Percentiles rank a stretch among this genome's conserved stretches.
Evolutionary conservation across 2,888 invertebrate genomes (phyloP).

Genomic region (Periphyllus acericola): DNA sequence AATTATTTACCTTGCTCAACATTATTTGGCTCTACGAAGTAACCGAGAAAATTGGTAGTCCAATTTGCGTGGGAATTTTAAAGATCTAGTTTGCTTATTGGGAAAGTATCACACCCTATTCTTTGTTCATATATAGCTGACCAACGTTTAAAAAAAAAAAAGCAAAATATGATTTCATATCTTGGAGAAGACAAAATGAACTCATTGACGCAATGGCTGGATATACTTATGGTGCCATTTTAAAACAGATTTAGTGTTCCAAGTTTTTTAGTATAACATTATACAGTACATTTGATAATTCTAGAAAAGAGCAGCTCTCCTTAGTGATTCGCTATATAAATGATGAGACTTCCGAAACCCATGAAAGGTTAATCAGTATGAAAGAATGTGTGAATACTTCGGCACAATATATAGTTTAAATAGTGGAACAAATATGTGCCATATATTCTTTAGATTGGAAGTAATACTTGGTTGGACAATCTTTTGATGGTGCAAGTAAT

Average conservation of each 20-base stretch:
- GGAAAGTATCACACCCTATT: neutral
- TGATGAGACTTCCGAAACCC: neutral
- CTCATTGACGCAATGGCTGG: too few relatives aligned
- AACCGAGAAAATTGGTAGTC: neutral
- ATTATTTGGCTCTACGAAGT: neutral
- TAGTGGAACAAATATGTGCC: neutral
- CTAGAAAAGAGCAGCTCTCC: constrained; percentile 3
- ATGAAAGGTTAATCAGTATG: neutral
- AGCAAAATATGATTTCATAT: neutral
- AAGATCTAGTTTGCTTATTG: neutral
- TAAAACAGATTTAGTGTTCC: constrained; percentile 2
- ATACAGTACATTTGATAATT: constrained; percentile 2
- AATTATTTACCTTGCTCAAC: constrained; percentile 4
- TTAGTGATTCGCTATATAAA: neutral
- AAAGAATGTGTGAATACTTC: neutral
- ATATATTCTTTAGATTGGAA: neutral
- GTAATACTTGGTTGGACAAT: neutral
- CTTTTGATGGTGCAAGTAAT: neutral
- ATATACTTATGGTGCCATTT: neutral
- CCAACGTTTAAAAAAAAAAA: constrained; percentile 7
- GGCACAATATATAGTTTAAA: neutral
- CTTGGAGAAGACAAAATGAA: too few relatives aligned
- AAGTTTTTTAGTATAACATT: constrained; percentile 5
- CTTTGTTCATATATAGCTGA: neutral
- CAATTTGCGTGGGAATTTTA: neutral